phyloP scores from a whole-genome alignment of 2,797 vertebrate genomes.

The Limnodromus scolopaceus region DNA sequence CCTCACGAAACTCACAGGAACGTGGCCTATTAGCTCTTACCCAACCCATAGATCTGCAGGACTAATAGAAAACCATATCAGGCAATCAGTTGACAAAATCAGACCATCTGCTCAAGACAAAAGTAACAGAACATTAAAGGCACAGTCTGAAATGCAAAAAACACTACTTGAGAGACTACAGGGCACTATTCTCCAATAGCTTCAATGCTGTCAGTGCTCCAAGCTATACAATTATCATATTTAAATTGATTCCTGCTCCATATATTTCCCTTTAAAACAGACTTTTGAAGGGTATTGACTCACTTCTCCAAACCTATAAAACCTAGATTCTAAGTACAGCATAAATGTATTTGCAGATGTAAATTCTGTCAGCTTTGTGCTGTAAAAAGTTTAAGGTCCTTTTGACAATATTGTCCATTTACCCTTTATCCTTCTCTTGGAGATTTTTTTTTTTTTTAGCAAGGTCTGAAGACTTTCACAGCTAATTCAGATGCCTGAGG shows the following conservation, averaged over 20 bases:
- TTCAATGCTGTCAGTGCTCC: conserved; percentile 5
- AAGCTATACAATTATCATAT: background rate
- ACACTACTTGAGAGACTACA: conserved; percentile 12
- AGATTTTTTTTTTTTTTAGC: background rate
- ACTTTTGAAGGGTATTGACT: background rate
- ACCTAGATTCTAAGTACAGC: background rate
- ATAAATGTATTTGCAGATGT: background rate
- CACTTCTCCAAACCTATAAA: background rate
- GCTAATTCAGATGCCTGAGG: conserved; percentile 72
- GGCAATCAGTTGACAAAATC: conserved; percentile 38
- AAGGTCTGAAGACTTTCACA: conserved; percentile 29
- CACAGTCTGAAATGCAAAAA: conserved; percentile 10
- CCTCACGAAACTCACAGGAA: background rate
- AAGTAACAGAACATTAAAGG: conserved; percentile 40
- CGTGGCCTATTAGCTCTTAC: conserved; percentile 5
- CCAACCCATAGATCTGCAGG: background rate
- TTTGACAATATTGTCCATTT: conserved; percentile 38
- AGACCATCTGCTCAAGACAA: background rate
- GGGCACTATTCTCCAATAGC: background rate
- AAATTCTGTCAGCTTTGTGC: background rate
- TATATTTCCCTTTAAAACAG: background rate
- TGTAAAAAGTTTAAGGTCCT: background rate
- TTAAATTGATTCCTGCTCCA: background rate
- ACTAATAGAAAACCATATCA: background rate
- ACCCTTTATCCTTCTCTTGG: background rate